These are phyloP conservation scores for Wiebesia pumilae DNA, from an alignment of 1,140 invertebrate species.

Conservation along the genomic window DNA sequence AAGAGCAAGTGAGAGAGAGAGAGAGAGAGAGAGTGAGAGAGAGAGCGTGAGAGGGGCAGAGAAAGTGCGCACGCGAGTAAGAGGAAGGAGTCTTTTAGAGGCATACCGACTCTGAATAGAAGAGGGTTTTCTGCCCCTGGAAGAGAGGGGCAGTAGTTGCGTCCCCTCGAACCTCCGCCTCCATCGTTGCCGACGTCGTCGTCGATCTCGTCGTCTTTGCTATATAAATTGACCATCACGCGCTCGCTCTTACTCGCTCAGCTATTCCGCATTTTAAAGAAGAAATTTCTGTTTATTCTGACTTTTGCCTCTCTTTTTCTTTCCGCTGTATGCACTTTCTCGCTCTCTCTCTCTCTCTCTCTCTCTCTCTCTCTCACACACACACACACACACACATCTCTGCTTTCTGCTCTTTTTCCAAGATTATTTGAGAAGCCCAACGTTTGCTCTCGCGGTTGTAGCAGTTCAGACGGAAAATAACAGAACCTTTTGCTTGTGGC, in stretches of 20 bases:
- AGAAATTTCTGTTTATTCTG: conserved; percentile 73
- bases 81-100: conserved; percentile 59
- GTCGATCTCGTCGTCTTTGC: conserved; percentile 22
- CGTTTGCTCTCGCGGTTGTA: conserved; percentile 62
- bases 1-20: not conserved
- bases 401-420: conserved; percentile 38
- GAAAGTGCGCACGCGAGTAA: not conserved
- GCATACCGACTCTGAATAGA: conserved; percentile 65
- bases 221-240: conserved; percentile 48
- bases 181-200: conserved; percentile 36
- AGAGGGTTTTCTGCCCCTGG: conserved; percentile 61
- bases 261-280: conserved; percentile 73
- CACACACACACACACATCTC: conserved; percentile 27
- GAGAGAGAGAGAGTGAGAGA: conserved; percentile 12
- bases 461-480: conserved; percentile 74
- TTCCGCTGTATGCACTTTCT: conserved; percentile 15
- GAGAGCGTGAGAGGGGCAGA: conserved; percentile 2
- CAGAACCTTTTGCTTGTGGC: conserved; percentile 72
- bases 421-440: conserved; percentile 66
- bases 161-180: conserved; percentile 51
- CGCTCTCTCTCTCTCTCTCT: conserved; percentile 24
- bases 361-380: conserved; percentile 40
- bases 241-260: conserved; percentile 62
- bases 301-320: conserved; percentile 60
- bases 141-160: conserved; percentile 47